These are phyloP conservation scores for Chalcosyrphus nemorum DNA, from an alignment of 2,888 invertebrate species.

Conservation along the genomic window DNA sequence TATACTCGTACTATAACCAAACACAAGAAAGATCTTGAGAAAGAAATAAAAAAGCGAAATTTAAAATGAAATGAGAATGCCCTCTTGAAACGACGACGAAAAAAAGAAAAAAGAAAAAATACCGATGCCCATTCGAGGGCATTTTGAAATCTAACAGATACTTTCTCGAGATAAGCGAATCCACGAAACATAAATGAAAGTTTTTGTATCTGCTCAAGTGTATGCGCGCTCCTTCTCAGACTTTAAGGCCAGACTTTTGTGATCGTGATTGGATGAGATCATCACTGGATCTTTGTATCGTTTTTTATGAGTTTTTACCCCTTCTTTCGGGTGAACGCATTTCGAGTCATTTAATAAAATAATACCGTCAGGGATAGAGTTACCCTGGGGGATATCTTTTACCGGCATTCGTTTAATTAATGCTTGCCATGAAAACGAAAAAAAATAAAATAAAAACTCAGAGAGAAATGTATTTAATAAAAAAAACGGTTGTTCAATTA, in stretches of 20 bases:
- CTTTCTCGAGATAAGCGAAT: constrained; percentile 62
- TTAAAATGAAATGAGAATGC: constrained; percentile 58
- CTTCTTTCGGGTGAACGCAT: constrained; percentile 35
- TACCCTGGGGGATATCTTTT: constrained; percentile 69
- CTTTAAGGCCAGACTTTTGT: constrained; percentile 68
- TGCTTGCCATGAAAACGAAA: constrained; percentile 5
- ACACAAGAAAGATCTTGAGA: constrained; percentile 37
- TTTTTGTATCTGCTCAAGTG: constrained; percentile 62
- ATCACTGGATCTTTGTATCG: constrained; percentile 43
- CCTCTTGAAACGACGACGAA: constrained; percentile 39
- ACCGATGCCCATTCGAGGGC: constrained; percentile 50
- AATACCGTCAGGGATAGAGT: constrained; percentile 56
- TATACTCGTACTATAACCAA: background rate
- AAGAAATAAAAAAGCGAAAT: constrained; percentile 37
- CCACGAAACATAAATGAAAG: constrained; percentile 57
- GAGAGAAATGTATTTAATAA: constrained; percentile 17
- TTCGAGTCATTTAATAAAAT: constrained; percentile 56
- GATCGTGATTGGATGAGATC: constrained; percentile 60
- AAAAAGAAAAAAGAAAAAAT: constrained; percentile 20
- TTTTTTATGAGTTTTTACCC: background rate
- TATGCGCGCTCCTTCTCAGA: constrained; percentile 48
- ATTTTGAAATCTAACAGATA: constrained; percentile 70
- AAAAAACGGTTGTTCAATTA: constrained; percentile 61
- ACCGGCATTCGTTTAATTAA: constrained; percentile 72
- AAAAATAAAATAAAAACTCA: too few relatives aligned